A percentile compares a stretch with the other conserved stretches of the same genome.
These are phyloP conservation scores for Masnerella sp. DNA, from an alignment of 2,888 invertebrate species.

Conservation along the genomic window DNA sequence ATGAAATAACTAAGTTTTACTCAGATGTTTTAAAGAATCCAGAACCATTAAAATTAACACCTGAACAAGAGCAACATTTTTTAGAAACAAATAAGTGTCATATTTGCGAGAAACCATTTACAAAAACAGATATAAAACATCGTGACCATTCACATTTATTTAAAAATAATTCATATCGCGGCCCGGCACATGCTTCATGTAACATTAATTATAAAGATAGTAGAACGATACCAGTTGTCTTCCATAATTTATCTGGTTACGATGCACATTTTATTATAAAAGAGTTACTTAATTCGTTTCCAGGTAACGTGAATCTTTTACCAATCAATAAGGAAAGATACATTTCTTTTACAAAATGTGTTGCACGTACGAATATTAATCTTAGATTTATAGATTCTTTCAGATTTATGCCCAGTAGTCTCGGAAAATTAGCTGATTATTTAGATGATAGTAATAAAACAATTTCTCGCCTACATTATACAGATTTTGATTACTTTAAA, in stretches of 20 bases:
- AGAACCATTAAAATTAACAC: constrained; percentile 13
- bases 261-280: constrained; percentile 64
- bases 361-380: constrained; percentile 16
- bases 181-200: constrained; percentile 58
- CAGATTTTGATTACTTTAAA: constrained; percentile 14
- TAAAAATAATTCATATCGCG: constrained; percentile 20
- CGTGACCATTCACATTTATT: constrained; percentile 46
- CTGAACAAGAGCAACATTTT: not conserved
- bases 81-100: constrained; percentile 16
- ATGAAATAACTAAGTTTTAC: not conserved
- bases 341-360: constrained; percentile 54
- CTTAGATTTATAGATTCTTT: constrained; percentile 49
- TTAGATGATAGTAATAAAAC: constrained; percentile 18
- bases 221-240: constrained; percentile 66
- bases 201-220: constrained; percentile 68
- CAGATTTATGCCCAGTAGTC: constrained; percentile 34
- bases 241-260: constrained; percentile 67
- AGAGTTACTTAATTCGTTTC: constrained; percentile 49
- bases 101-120: constrained; percentile 29
- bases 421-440: constrained; percentile 34
- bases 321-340: constrained; percentile 70
- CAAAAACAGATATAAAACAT: constrained; percentile 1
- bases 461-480: constrained; percentile 16
- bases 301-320: constrained; percentile 62
- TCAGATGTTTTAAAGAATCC: constrained; percentile 4